A percentile compares a stretch with the other conserved stretches of the same genome.
These are phyloP conservation scores for Danio choprae DNA, from an alignment of 2,797 vertebrate species.

Conservation along the genomic window DNA sequence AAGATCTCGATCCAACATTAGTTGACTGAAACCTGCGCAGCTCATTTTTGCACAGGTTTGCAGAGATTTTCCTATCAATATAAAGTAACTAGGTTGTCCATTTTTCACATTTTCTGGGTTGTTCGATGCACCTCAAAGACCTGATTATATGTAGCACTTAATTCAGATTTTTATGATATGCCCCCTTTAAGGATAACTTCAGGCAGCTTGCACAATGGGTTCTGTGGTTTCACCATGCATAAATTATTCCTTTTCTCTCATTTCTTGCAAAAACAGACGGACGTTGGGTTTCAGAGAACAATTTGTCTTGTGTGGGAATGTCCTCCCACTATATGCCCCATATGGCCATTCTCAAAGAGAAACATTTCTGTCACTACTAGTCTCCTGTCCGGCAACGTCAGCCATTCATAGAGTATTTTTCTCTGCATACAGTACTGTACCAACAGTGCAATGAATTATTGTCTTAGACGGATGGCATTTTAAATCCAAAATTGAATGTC, in stretches of 20 bases:
- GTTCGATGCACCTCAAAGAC: no score
- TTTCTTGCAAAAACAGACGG: constrained; percentile 56
- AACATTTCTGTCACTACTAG: constrained; percentile 80
- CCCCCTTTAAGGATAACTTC: constrained; percentile 38
- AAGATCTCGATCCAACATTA: no score
- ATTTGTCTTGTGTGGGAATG: constrained; percentile 65
- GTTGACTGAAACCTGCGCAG: no score
- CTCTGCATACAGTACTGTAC: constrained; percentile 88
- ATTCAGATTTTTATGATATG: background rate
- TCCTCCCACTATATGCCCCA: constrained; percentile 70
- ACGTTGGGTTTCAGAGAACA: constrained; percentile 57
- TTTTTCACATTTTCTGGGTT: no score
- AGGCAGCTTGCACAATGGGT: constrained; percentile 21
- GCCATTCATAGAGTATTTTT: constrained; percentile 88
- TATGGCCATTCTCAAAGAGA: constrained; percentile 84
- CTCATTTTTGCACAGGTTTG: no score
- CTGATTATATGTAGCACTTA: no score
- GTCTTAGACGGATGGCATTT: constrained; percentile 97
- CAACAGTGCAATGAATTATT: constrained; percentile 98
- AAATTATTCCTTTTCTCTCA: constrained; percentile 51
- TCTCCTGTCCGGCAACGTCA: constrained; percentile 86
- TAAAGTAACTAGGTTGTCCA: no score
- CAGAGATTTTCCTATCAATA: no score
- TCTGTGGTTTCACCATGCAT: constrained; percentile 43
- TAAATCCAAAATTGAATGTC: constrained; percentile 94